These are phyloP conservation scores for Halichoerus grypus DNA, from an alignment of 2,113 vertebrate species.

Conservation along the genomic window DNA sequence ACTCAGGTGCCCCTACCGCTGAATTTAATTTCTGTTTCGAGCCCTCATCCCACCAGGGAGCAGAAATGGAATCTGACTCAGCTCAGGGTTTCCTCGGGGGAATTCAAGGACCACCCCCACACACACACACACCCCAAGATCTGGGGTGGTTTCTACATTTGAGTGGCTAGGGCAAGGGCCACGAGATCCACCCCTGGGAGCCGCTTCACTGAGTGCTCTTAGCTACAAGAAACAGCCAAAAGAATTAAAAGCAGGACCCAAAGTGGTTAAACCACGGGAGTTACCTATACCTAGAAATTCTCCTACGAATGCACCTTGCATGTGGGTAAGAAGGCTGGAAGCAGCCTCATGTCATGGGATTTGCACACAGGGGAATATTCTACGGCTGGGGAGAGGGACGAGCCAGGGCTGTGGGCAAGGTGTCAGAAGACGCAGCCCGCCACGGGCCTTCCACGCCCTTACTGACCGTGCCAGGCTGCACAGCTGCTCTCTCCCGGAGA, in stretches of 20 bases:
- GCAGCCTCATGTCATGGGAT: background rate
- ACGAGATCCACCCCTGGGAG: background rate
- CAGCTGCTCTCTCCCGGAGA: background rate
- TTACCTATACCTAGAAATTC: background rate
- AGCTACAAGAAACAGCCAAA: background rate
- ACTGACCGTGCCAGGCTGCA: background rate
- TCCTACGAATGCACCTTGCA: background rate
- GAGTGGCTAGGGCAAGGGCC: background rate
- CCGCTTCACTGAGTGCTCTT: background rate
- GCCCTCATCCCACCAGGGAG: background rate
- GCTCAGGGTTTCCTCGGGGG: background rate
- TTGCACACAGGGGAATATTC: background rate
- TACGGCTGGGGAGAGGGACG: background rate
- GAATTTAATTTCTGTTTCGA: background rate
- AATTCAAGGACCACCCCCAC: background rate
- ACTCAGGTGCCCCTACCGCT: background rate
- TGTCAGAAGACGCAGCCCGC: background rate
- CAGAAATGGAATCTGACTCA: background rate
- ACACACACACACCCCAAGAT: background rate
- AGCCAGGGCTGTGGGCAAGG: background rate
- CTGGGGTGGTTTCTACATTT: background rate
- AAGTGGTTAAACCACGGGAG: background rate
- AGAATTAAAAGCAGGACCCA: background rate
- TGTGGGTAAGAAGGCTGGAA: background rate
- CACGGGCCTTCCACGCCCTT: background rate